Base-by-base conservation (phyloP, 92 coral and sea anemone species). In the Zoanthus solanderi region DNA sequence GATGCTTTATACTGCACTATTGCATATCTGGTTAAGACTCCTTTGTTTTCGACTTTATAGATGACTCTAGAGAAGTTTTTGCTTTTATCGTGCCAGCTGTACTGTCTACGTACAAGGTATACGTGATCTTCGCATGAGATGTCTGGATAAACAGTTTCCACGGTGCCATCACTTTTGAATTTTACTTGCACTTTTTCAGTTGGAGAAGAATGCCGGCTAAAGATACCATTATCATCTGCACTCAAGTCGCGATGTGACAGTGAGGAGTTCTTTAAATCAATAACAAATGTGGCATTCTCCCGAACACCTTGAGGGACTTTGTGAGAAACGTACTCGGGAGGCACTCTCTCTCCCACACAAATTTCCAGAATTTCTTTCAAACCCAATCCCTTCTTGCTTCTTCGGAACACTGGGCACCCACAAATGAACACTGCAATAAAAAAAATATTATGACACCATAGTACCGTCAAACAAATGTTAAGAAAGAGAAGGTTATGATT, bases 1-100 rank as follows among this genome's bases (percentile, higher is more conserved):
- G 89, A 50, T 16, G 81, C 82, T 57, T 89, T 92, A 53, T 92
- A 92, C 79, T 92, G 95, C 69, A 89, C 88, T 9, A 89, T 79
- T 16, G 95, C 92, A 73, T 80, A 89, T 60, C 73, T 87, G 48
- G 89, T 68, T 9, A 82, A 56, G 16, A 30, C 9, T 1, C 85
- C 91, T 3, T 77, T 72, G 1, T 18, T 57, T 87, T 92, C 89
- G 44, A 89, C 92, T 69, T 89, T 92, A 44, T 78, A 47, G 3
- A 92, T 84, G 53, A 77, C 68, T 46, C 92, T 57, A 7, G 54
- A 60, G 71, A 85, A 75, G 46, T 44, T 86, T 16, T 77, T 89
- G 57, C 72, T 23, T 32, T 57, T 54, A 18, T 75, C 56, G 53
- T 92, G 94, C 94, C 94, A 92, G 76, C 94, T 92, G 84, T 88